Conservation (phyloP, 2,888 invertebrate genomes). For the Anticlea derivata region DNA sequence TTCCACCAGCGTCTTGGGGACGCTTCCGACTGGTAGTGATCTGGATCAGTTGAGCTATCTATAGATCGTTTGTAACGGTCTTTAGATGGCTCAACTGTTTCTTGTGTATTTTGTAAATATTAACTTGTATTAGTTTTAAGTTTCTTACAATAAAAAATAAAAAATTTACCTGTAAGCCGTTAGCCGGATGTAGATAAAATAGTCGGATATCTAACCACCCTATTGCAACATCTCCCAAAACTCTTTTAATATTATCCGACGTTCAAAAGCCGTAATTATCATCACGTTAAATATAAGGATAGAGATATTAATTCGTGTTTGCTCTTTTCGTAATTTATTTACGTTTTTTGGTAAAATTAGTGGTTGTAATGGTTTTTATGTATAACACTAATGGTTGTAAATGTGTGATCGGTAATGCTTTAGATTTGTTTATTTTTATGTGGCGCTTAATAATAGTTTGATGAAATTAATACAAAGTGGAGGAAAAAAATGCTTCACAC, state of each 20-base stretch:
- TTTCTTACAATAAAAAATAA: no score
- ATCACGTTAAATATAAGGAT: constrained; percentile 77
- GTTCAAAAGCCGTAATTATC: constrained; percentile 75
- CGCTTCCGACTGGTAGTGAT: no score
- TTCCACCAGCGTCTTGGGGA: no score
- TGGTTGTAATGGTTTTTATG: constrained; percentile 71
- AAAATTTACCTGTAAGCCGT: no score
- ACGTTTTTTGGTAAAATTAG: constrained; percentile 73
- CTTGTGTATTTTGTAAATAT: no score
- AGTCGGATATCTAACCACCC: constrained; percentile 3
- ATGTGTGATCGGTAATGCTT: constrained; percentile 57
- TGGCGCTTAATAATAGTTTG: constrained; percentile 31
- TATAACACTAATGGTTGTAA: constrained; percentile 70
- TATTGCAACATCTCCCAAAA: constrained; percentile 21
- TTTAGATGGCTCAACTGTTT: no score
- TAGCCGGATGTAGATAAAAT: constrained; percentile 1
- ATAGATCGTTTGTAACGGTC: no score
- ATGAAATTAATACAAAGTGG: constrained; percentile 25
- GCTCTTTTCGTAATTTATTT: constrained; percentile 79
- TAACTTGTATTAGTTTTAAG: no score
- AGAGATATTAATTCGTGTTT: constrained; percentile 81
- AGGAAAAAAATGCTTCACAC: constrained; percentile 7
- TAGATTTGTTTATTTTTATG: constrained; percentile 24
- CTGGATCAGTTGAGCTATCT: no score
- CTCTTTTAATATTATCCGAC: constrained; percentile 62